Percentiles rank a stretch among this genome's conserved stretches.
These are phyloP conservation scores for Trematomus loennbergii DNA, from an alignment of 2,113 vertebrate species.

Conservation along the genomic window DNA sequence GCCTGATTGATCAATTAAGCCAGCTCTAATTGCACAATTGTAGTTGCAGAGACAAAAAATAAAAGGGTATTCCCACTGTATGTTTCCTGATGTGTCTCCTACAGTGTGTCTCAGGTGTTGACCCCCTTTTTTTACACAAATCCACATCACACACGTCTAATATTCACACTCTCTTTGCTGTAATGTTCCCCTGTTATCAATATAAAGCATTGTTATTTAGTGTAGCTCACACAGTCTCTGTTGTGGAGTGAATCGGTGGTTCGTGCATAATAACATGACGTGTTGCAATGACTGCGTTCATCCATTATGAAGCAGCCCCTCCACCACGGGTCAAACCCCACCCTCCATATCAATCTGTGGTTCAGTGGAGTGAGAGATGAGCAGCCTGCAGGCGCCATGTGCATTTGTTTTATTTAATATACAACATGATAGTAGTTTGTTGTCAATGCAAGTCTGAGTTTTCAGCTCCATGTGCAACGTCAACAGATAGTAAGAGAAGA, in stretches of 20 bases:
- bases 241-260: conserved; percentile 39
- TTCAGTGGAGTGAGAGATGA: conserved; percentile 69
- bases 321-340: conserved; percentile 48
- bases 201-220: background rate
- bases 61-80: background rate
- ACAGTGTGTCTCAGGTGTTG: background rate
- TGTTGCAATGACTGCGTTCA: conserved; percentile 55
- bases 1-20: background rate
- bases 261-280: conserved; percentile 48
- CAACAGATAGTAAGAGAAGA: no score
- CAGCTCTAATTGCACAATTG: background rate
- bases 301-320: conserved; percentile 70
- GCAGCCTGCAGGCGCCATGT: conserved; percentile 49
- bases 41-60: background rate
- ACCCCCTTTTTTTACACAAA: background rate
- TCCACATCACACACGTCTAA: background rate
- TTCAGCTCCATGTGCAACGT: no score
- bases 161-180: background rate
- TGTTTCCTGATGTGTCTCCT: background rate
- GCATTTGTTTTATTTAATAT: background rate
- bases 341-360: conserved; percentile 46
- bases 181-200: no score
- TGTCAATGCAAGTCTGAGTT: no score
- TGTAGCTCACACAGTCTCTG: background rate
- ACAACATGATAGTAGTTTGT: no score